phyloP scores from a whole-genome alignment of 2,797 vertebrate species.

The Enteromius mattozi region DNA sequence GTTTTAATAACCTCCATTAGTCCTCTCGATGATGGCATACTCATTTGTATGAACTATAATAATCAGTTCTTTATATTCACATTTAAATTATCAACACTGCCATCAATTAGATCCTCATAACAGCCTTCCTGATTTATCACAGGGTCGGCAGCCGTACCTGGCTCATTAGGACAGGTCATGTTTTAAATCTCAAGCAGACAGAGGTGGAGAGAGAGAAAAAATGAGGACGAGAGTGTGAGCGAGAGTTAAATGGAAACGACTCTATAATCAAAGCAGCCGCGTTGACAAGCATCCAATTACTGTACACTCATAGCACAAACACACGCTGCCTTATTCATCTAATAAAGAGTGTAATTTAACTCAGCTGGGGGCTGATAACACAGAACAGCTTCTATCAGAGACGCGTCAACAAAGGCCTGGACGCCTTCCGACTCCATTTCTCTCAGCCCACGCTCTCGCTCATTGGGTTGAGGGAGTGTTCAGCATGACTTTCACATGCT shows the following conservation, averaged over 20 bases:
- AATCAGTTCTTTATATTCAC: conserved; percentile 56
- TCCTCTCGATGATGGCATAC: conserved; percentile 21
- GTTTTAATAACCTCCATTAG: conserved; percentile 56
- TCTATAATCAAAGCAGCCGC: conserved; percentile 48
- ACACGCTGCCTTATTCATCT: conserved; percentile 32
- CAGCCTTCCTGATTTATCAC: conserved; percentile 46
- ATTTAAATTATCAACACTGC: conserved; percentile 54
- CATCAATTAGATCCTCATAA: conserved; percentile 53
- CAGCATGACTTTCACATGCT: not conserved
- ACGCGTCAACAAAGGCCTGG: conserved; percentile 38
- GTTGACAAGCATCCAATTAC: conserved; percentile 45
- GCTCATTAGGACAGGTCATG: conserved; percentile 43
- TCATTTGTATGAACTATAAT: conserved; percentile 57
- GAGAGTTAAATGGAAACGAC: conserved; percentile 42
- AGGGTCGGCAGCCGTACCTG: not conserved
- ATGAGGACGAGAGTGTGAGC: conserved; percentile 4
- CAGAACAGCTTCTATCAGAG: conserved; percentile 24
- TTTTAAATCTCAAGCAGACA: conserved; percentile 20
- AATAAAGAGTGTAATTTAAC: conserved; percentile 48
- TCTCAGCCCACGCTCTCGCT: not conserved
- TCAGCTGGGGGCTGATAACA: conserved; percentile 48
- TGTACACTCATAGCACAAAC: conserved; percentile 29
- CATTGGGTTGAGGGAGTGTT: not conserved
- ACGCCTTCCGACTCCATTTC: conserved; percentile 1
- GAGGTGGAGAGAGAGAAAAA: conserved; percentile 24